Evolutionary conservation across 2,888 invertebrate genomes (phyloP).

Genomic region (Apoderus coryli): DNA sequence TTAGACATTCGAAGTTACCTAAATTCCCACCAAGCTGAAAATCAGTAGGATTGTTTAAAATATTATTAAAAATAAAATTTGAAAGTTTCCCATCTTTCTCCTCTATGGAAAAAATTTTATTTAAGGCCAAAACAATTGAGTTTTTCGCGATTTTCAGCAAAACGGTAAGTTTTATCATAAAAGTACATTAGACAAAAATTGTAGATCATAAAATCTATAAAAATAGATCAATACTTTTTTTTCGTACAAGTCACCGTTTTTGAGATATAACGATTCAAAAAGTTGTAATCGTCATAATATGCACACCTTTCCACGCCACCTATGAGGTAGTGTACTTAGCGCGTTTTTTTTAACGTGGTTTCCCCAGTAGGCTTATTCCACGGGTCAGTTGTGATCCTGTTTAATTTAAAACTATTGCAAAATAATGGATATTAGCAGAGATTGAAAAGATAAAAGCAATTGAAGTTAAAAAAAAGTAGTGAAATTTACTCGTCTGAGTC

Average conservation of each 20-base stretch:
- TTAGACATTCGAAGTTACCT: constrained; percentile 1
- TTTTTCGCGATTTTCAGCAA: constrained; percentile 1
- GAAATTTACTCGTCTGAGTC: constrained; percentile 5
- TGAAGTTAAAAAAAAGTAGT: constrained; percentile 3
- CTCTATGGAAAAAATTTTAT: background rate
- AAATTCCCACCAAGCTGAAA: background rate
- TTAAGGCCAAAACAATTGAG: background rate
- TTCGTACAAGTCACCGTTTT: constrained; percentile 1
- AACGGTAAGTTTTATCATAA: constrained; percentile 3
- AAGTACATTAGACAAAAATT: constrained; percentile 3
- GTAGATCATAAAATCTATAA: too few species aligned
- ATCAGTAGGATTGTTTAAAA: background rate
- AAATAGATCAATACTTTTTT: too few species aligned
- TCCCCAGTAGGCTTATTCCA: constrained; percentile 9
- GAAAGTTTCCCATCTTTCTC: background rate
- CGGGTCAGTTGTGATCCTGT: constrained; percentile 5
- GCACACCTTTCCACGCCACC: constrained; percentile 9
- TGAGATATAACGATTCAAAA: constrained; percentile 2
- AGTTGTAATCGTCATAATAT: constrained; percentile 7
- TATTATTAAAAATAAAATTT: constrained; percentile 22
- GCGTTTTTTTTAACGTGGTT: constrained; percentile 8
- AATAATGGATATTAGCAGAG: constrained; percentile 5
- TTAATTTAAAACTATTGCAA: constrained; percentile 5
- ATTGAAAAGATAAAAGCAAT: constrained; percentile 4
- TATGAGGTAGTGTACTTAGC: constrained; percentile 7